Percentiles rank a stretch among this genome's conserved stretches.
phyloP scores from a whole-genome alignment of 2,888 invertebrate species.

The Ophion slaviceki region DNA sequence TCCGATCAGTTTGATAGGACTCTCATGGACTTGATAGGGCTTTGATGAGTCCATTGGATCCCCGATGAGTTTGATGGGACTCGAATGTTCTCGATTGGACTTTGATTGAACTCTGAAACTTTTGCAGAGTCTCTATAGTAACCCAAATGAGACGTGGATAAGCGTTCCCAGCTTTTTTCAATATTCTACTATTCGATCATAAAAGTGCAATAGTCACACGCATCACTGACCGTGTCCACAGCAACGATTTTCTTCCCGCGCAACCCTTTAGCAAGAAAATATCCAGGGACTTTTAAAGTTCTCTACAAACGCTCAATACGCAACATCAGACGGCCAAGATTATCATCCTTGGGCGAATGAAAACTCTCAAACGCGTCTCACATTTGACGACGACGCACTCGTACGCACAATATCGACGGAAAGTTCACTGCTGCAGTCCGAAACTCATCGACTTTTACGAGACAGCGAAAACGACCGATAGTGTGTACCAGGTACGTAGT shows the following conservation, averaged over 20 bases:
- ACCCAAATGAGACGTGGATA: background rate
- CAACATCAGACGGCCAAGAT: too few relatives aligned
- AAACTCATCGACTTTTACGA: conserved; percentile 15
- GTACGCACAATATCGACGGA: background rate
- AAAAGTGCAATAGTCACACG: background rate
- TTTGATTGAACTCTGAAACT: background rate
- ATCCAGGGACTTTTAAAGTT: too few relatives aligned
- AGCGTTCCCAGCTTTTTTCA: background rate
- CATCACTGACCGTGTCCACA: too few relatives aligned
- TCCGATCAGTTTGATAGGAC: background rate
- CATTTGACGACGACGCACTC: background rate
- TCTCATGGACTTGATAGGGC: background rate
- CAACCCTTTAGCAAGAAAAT: too few relatives aligned
- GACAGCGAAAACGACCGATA: background rate
- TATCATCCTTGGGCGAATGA: too few relatives aligned
- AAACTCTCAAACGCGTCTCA: too few relatives aligned
- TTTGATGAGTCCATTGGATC: background rate
- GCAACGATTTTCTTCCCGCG: too few relatives aligned
- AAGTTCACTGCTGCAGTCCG: background rate
- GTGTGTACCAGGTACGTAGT: background rate
- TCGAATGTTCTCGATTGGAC: too few relatives aligned
- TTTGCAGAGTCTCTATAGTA: background rate
- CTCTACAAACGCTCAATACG: too few relatives aligned
- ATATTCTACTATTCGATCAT: background rate
- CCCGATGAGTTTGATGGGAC: background rate